phyloP scores from a whole-genome alignment of 2,888 invertebrate genomes.

The Dyspetes luteomarginatus region DNA sequence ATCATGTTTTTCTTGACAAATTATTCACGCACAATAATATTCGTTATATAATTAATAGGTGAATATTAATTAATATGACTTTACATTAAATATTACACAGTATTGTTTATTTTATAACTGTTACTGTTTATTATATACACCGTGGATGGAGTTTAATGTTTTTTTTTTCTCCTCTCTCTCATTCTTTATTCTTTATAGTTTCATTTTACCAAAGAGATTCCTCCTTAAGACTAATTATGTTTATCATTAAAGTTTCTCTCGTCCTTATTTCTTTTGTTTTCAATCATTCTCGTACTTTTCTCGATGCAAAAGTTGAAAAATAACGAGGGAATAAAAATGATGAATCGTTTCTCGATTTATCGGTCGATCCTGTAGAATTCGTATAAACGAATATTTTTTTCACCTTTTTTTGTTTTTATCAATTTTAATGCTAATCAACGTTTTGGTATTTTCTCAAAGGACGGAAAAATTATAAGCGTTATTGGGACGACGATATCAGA shows the following conservation, averaged over 20 bases:
- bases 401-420: neutral
- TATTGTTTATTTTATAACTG: no score
- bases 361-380: constrained; percentile 26
- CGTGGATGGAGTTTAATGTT: constrained; percentile 75
- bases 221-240: constrained; percentile 68
- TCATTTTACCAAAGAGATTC: constrained; percentile 67
- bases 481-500: constrained; percentile 39
- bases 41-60: constrained; percentile 70
- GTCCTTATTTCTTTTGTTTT: neutral
- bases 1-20: constrained; percentile 43
- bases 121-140: constrained; percentile 74
- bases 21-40: constrained; percentile 67
- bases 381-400: constrained; percentile 19
- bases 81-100: constrained; percentile 69
- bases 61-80: constrained; percentile 73
- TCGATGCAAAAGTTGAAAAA: constrained; percentile 79
- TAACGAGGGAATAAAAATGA: constrained; percentile 69
- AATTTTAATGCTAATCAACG: constrained; percentile 57
- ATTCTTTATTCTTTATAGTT: constrained; percentile 60
- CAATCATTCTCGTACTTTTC: constrained; percentile 58
- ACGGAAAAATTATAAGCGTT: constrained; percentile 68
- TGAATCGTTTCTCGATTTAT: constrained; percentile 47
- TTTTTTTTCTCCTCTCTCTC: constrained; percentile 5
- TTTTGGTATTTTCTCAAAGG: constrained; percentile 57
- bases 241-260: constrained; percentile 55